Conservation (phyloP, 2,888 invertebrate species). For the Phaonia tiefii region DNA sequence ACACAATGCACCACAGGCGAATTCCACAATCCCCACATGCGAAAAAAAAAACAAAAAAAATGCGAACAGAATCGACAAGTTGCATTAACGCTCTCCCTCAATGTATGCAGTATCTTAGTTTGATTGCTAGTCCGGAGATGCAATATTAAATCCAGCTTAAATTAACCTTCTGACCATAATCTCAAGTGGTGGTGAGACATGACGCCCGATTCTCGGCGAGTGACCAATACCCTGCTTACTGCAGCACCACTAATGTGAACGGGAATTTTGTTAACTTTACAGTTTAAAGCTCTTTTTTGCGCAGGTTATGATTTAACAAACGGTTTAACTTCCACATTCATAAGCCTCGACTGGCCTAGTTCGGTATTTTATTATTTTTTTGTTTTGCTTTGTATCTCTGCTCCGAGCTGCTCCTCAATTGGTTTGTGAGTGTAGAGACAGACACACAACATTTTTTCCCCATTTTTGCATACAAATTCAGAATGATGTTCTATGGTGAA, state of each 20-base stretch:
- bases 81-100: slow-evolving; percentile 11
- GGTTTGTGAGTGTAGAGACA: not conserved
- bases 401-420: not conserved
- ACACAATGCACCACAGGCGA: not conserved
- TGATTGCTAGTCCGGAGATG: not conserved
- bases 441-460: not conserved
- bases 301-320: slow-evolving; percentile 36
- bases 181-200: not conserved
- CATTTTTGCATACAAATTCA: slow-evolving; percentile 38
- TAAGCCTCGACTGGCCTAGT: slow-evolving; percentile 32
- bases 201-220: not conserved
- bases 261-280: slow-evolving; percentile 11
- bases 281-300: slow-evolving; percentile 19
- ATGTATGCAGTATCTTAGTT: not conserved
- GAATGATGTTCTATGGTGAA: slow-evolving; percentile 48
- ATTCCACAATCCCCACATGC: not conserved
- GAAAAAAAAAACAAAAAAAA: not conserved
- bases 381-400: not conserved
- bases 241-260: no score
- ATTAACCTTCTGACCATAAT: not conserved
- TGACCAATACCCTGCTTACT: slow-evolving; percentile 20
- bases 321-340: slow-evolving; percentile 20
- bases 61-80: not conserved
- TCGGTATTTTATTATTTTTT: no score
- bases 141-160: not conserved